Conservation (phyloP, 2,797 vertebrate species). For the Leptoclinus maculatus region DNA sequence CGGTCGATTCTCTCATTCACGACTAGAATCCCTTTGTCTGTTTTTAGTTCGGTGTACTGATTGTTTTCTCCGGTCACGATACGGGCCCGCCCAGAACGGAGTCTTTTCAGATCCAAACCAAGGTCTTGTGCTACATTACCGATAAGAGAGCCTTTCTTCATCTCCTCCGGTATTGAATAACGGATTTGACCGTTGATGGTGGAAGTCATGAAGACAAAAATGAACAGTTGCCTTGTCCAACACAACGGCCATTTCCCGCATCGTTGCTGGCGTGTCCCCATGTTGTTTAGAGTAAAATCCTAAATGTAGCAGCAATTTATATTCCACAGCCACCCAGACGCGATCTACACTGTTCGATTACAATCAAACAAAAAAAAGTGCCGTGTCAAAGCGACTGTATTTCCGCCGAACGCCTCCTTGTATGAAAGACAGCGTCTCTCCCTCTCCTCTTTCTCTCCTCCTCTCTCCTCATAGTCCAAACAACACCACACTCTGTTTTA, state of each 20-base stretch:
- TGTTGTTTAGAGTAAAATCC: slow-evolving; percentile 25
- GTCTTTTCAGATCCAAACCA: background rate
- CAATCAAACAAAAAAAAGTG: background rate
- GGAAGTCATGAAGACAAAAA: slow-evolving; percentile 73
- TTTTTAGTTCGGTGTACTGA: slow-evolving; percentile 82
- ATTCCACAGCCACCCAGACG: background rate
- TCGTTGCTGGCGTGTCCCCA: slow-evolving; percentile 30
- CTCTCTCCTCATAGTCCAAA: slow-evolving; percentile 1
- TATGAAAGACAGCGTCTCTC: background rate
- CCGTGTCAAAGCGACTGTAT: background rate
- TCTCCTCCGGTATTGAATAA: slow-evolving; percentile 90
- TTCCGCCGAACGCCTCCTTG: background rate
- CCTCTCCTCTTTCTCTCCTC: slow-evolving; percentile 11
- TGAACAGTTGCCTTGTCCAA: slow-evolving; percentile 76
- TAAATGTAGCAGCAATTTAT: background rate
- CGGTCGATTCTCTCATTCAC: background rate
- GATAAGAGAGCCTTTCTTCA: slow-evolving; percentile 54
- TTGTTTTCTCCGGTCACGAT: slow-evolving; percentile 64
- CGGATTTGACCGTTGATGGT: slow-evolving; percentile 73
- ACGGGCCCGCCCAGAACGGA: slow-evolving; percentile 47
- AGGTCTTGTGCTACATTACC: background rate
- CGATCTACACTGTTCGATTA: background rate
- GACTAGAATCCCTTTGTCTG: background rate
- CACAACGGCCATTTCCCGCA: slow-evolving; percentile 17
- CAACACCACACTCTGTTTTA: slow-evolving; percentile 4